These are phyloP conservation scores for Agrochola lychnidis DNA, from an alignment of 2,888 invertebrate species.

Conservation along the genomic window DNA sequence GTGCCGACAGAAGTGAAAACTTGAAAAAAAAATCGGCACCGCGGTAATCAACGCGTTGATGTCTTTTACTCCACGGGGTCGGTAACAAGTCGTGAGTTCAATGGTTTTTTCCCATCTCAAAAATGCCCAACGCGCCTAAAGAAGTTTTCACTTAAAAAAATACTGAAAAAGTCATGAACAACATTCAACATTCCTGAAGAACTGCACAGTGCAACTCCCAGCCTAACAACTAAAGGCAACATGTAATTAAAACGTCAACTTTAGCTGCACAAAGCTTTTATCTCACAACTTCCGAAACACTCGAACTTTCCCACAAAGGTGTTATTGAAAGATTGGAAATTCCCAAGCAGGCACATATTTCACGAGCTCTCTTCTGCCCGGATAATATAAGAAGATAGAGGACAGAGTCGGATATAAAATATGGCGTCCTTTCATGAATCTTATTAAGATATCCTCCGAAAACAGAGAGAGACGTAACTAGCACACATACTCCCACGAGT, in stretches of 20 bases:
- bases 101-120: too few relatives aligned
- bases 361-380: slow-evolving; percentile 86
- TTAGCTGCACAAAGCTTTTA: slow-evolving; percentile 66
- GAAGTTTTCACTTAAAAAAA: too few relatives aligned
- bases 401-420: slow-evolving; percentile 94
- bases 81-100: too few relatives aligned
- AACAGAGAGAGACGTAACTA: slow-evolving; percentile 84
- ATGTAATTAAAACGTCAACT: slow-evolving; percentile 58
- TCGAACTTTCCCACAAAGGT: slow-evolving; percentile 82
- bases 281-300: slow-evolving; percentile 77
- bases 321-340: slow-evolving; percentile 91
- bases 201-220: slow-evolving; percentile 13
- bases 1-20: too few relatives aligned
- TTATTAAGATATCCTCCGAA: slow-evolving; percentile 94
- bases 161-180: background rate
- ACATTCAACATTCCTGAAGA: background rate
- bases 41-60: too few relatives aligned
- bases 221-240: slow-evolving; percentile 29
- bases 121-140: too few relatives aligned
- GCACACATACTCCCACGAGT: slow-evolving; percentile 52
- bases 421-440: slow-evolving; percentile 96
- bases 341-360: slow-evolving; percentile 90
- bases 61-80: too few relatives aligned
- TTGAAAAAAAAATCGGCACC: too few relatives aligned
- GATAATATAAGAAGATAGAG: slow-evolving; percentile 91